Percentiles rank a stretch among this genome's conserved stretches.
Evolutionary conservation across 2,797 vertebrate species (phyloP).

Genomic region (Brachyalestes nurse): DNA sequence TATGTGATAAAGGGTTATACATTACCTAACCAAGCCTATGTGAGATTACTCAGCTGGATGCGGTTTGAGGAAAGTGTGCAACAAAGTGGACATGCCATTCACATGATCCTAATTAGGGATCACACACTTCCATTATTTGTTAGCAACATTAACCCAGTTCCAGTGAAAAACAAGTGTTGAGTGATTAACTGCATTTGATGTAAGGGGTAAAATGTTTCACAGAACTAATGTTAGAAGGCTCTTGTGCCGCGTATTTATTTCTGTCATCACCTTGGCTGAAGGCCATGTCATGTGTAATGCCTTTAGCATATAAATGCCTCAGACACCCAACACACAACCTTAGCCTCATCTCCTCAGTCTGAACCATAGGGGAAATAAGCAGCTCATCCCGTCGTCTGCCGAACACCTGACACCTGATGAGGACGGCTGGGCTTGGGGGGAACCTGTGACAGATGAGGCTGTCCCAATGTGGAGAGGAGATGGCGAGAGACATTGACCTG

Average conservation of each 20-base stretch:
- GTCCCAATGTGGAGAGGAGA: constrained; percentile 56
- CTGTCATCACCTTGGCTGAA: background rate
- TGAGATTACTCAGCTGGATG: too few relatives aligned
- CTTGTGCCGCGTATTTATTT: constrained; percentile 2
- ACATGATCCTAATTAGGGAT: too few relatives aligned
- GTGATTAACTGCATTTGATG: too few relatives aligned
- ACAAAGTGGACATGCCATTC: too few relatives aligned
- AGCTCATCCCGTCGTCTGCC: constrained; percentile 18
- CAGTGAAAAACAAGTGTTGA: too few relatives aligned
- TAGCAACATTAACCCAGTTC: too few relatives aligned
- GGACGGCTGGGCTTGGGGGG: constrained; percentile 57
- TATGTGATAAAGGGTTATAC: too few relatives aligned
- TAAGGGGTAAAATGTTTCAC: background rate
- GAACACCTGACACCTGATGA: constrained; percentile 39
- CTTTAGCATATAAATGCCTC: constrained; percentile 35
- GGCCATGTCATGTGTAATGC: constrained; percentile 36
- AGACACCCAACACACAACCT: constrained; percentile 3
- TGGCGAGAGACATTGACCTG: constrained; percentile 66
- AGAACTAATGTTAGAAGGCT: background rate
- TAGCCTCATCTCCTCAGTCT: constrained; percentile 1
- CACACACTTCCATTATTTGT: too few relatives aligned
- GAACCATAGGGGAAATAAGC: constrained; percentile 19
- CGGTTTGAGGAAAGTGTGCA: too few relatives aligned
- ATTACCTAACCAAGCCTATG: too few relatives aligned
- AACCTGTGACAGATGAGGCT: constrained; percentile 73